A percentile compares a stretch with the other conserved stretches of the same genome.
Conservation (phyloP, 23 tunicate genomes). For the Trididemnum nubilum region DNA sequence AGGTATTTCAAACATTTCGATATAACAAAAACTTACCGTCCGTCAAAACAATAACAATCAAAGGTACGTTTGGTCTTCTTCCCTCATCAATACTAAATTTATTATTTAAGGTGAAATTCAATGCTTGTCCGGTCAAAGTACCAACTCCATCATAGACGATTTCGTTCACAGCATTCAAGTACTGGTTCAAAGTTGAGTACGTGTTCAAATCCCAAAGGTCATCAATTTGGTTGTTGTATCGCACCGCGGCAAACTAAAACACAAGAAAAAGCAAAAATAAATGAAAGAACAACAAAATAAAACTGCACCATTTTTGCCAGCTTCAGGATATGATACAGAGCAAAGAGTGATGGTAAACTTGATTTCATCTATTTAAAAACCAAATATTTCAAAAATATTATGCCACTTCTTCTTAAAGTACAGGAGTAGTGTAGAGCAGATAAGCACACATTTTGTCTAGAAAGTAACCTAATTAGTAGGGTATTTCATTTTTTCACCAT, state of each 20-base stretch:
- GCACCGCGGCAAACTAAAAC: constrained; percentile 61
- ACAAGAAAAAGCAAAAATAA: no score
- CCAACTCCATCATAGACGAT: constrained; percentile 70
- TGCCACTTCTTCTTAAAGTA: no score
- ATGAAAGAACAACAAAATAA: no score
- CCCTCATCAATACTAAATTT: constrained; percentile 39
- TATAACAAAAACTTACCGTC: constrained; percentile 51
- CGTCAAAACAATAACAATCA: constrained; percentile 55
- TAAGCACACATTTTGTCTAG: no score
- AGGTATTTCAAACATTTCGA: neutral
- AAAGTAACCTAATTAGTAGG: no score
- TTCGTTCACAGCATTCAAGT: constrained; percentile 16
- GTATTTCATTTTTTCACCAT: no score
- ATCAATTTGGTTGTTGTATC: constrained; percentile 71
- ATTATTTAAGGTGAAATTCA: constrained; percentile 41
- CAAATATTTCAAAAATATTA: no score
- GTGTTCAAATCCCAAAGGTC: constrained; percentile 52
- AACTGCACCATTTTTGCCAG: no score
- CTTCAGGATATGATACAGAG: no score
- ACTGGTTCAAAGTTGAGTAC: constrained; percentile 17
- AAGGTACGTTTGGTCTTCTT: constrained; percentile 40
- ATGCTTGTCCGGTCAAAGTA: constrained; percentile 67
- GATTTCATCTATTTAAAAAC: no score
- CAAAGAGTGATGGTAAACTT: no score
- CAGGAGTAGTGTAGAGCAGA: no score